Evolutionary conservation across 2,888 invertebrate genomes (phyloP).

Genomic region (Platerodrilus igneus): DNA sequence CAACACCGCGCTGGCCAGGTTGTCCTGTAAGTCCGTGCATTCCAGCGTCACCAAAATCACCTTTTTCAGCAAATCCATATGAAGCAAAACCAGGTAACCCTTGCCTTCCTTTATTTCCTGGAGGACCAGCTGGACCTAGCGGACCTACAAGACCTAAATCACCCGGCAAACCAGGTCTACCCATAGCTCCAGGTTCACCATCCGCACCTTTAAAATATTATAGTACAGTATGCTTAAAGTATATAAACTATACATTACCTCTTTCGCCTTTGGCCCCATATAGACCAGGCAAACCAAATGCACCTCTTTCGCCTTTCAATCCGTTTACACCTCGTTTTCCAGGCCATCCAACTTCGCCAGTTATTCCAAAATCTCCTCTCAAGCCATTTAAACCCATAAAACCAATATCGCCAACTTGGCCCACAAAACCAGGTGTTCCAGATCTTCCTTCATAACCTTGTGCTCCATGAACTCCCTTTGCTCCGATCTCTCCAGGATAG

Average conservation of each 20-base stretch:
- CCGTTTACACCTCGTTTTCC: constrained; percentile 30
- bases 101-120: constrained; percentile 51
- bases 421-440: constrained; percentile 32
- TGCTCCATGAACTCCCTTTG: constrained; percentile 20
- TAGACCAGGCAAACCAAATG: constrained; percentile 44
- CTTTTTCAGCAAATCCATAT: constrained; percentile 47
- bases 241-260: constrained; percentile 49
- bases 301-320: constrained; percentile 55
- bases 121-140: constrained; percentile 51
- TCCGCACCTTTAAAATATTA: constrained; percentile 43
- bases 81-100: constrained; percentile 49
- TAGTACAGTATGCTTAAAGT: not conserved
- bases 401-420: constrained; percentile 31
- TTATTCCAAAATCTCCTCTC: constrained; percentile 53
- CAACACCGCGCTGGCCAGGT: constrained; percentile 55
- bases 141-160: constrained; percentile 50
- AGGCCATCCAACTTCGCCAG: constrained; percentile 40
- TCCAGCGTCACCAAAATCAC: constrained; percentile 55
- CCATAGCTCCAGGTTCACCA: constrained; percentile 66
- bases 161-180: constrained; percentile 54
- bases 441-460: constrained; percentile 32
- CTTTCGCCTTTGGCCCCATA: constrained; percentile 57
- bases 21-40: constrained; percentile 48
- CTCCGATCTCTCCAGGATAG: constrained; percentile 50
- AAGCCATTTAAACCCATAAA: constrained; percentile 45